Conservation (phyloP, 2,797 vertebrate species). For the Chromobotia macracanthus region DNA sequence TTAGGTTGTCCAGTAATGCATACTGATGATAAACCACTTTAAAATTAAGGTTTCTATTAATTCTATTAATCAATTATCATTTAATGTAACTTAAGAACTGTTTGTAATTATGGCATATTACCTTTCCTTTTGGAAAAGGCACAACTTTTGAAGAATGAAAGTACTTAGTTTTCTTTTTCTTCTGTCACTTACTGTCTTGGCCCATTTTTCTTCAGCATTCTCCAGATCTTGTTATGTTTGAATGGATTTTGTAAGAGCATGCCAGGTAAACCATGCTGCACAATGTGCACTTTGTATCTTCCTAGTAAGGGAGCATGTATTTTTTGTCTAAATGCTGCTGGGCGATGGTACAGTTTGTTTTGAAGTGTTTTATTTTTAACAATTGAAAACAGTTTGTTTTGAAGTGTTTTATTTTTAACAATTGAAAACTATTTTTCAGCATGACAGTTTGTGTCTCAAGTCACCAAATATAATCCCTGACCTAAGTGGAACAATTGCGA, state of each 20-base stretch:
- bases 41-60: no score
- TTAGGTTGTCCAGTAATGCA: no score
- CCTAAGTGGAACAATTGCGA: not conserved
- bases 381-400: conserved; percentile 1
- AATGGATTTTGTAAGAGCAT: not conserved
- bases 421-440: not conserved
- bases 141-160: not conserved
- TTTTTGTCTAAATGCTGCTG: conserved; percentile 9
- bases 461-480: not conserved
- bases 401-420: not conserved
- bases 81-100: no score
- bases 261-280: not conserved
- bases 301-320: conserved; percentile 3
- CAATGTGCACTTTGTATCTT: not conserved
- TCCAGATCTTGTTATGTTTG: not conserved
- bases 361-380: not conserved
- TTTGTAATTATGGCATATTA: no score
- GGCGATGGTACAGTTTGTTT: conserved; percentile 1
- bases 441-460: conserved; percentile 7
- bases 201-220: conserved; percentile 3
- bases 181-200: not conserved
- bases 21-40: no score
- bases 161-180: not conserved
- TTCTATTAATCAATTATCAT: no score
- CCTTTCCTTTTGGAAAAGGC: not conserved